A percentile compares a stretch with the other conserved stretches of the same genome.
These are phyloP conservation scores for Mormyrus hasselquistii DNA, from an alignment of 2,797 vertebrate species.

Conservation along the genomic window DNA sequence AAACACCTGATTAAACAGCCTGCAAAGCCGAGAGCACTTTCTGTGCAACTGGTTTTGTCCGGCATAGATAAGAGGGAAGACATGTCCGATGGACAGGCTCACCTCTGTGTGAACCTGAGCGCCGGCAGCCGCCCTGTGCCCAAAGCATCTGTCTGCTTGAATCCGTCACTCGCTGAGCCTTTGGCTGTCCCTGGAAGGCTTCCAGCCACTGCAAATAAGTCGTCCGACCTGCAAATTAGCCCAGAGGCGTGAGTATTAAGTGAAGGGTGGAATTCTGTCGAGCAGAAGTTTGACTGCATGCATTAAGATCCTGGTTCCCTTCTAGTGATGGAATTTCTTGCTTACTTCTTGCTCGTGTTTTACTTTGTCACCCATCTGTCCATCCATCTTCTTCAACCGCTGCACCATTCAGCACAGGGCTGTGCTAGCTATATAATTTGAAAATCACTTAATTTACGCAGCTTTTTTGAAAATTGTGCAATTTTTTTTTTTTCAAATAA, in stretches of 20 bases:
- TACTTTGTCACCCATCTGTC: background rate
- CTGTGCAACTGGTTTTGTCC: background rate
- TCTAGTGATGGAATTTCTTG: background rate
- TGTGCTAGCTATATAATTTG: background rate
- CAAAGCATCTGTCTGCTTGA: background rate
- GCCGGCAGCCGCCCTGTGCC: background rate
- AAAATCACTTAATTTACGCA: background rate
- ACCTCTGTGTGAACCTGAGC: background rate
- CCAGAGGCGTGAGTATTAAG: background rate
- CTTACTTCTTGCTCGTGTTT: background rate
- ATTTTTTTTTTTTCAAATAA: too few species aligned
- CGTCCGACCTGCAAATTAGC: background rate
- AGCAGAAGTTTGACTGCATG: background rate
- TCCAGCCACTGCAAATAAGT: background rate
- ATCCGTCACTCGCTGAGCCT: background rate
- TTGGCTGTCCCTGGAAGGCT: background rate
- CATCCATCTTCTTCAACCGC: background rate
- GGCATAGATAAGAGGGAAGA: background rate
- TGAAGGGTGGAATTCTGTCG: background rate
- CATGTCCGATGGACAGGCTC: background rate
- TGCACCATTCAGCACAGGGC: background rate
- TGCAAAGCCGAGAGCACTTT: background rate
- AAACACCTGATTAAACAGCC: slow-evolving; percentile 19
- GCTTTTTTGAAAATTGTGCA: background rate
- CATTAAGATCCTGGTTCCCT: background rate